Evolutionary conservation across 2,113 vertebrate genomes (phyloP).

Genomic region (Callorhinus ursinus): DNA sequence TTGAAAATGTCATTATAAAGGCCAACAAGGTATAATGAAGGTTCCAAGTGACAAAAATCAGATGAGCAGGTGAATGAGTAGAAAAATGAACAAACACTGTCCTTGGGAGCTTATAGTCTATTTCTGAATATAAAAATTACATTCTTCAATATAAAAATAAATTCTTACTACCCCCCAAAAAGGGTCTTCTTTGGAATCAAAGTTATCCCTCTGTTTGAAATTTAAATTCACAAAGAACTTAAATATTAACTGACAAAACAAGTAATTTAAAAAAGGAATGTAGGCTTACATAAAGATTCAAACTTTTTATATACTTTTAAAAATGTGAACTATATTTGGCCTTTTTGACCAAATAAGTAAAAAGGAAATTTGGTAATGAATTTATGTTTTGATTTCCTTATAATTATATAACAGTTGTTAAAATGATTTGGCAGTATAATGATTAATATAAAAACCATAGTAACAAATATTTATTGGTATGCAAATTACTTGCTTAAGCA

Average conservation of each 20-base stretch:
- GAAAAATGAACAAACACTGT: slow-evolving; percentile 28
- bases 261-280: background rate
- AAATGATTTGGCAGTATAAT: slow-evolving; percentile 52
- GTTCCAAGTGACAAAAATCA: slow-evolving; percentile 56
- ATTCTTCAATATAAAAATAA: background rate
- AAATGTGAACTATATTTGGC: background rate
- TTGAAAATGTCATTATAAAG: slow-evolving; percentile 71
- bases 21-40: slow-evolving; percentile 56
- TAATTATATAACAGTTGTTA: slow-evolving; percentile 32
- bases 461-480: slow-evolving; percentile 13
- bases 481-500: slow-evolving; percentile 39
- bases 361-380: slow-evolving; percentile 14
- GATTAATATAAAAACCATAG: background rate
- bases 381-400: slow-evolving; percentile 42
- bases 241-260: slow-evolving; percentile 5
- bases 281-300: background rate
- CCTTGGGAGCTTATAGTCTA: slow-evolving; percentile 15
- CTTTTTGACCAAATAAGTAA: slow-evolving; percentile 31
- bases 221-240: background rate
- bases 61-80: slow-evolving; percentile 47
- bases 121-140: slow-evolving; percentile 57
- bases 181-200: background rate
- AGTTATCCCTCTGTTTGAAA: background rate
- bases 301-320: background rate
- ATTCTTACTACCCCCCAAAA: background rate